Evolutionary conservation across 2,113 vertebrate genomes (phyloP).

Genomic region (Platysternon megacephalum): DNA sequence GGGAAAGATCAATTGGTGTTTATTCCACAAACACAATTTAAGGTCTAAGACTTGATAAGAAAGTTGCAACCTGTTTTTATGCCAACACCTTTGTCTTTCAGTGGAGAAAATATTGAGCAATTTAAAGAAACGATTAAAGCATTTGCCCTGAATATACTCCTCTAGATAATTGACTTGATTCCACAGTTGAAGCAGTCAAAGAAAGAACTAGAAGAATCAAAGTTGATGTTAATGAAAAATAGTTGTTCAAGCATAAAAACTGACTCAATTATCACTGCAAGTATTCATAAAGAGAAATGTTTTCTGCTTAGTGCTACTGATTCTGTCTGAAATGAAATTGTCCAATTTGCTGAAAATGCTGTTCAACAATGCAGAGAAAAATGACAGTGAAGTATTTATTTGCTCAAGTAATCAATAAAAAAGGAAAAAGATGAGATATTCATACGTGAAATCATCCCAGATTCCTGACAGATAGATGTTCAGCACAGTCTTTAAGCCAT

Average conservation of each 20-base stretch:
- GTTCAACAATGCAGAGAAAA: neutral
- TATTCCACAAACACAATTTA: neutral
- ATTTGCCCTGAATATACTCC: neutral
- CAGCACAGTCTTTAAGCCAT: neutral
- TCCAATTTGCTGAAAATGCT: neutral
- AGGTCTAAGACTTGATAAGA: neutral
- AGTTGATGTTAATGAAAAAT: neutral
- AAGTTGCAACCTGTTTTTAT: neutral
- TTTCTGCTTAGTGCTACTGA: neutral
- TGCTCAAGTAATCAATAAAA: neutral
- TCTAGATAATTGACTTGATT: neutral
- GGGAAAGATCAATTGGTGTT: neutral
- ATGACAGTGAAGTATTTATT: rapidly evolving
- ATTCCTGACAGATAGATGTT: neutral
- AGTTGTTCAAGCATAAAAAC: neutral
- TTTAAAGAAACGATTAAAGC: constrained; percentile 1
- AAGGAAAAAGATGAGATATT: neutral
- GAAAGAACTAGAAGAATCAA: neutral
- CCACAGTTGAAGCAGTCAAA: neutral
- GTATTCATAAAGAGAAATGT: neutral
- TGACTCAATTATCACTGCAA: neutral
- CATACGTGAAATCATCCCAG: neutral
- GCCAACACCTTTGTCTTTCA: neutral
- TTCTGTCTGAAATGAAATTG: neutral
- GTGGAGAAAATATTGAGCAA: neutral